Evolutionary conservation across 2,797 vertebrate species (phyloP).

Genomic region (Ctenosaura bakeri): DNA sequence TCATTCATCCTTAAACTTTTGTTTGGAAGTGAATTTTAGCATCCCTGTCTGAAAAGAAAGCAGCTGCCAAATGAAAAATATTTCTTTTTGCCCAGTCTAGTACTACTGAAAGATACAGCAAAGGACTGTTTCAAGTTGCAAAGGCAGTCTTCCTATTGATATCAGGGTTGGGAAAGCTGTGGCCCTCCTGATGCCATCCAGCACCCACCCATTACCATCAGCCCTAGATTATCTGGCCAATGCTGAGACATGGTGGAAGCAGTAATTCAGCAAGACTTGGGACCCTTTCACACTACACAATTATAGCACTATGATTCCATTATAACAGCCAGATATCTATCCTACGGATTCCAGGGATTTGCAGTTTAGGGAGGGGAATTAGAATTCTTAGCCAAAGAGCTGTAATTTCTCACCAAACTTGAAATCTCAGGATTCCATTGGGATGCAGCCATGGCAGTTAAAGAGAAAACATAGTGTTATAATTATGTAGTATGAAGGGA

Average conservation of each 20-base stretch:
- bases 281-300: too few relatives aligned
- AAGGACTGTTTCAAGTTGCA: neutral
- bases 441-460: too few relatives aligned
- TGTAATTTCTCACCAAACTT: too few relatives aligned
- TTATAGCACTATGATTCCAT: too few relatives aligned
- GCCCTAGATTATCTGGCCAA: neutral
- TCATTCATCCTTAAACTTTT: slow-evolving; percentile 19
- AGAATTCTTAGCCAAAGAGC: too few relatives aligned
- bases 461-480: too few relatives aligned
- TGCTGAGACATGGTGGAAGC: neutral
- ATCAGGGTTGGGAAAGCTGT: neutral
- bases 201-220: neutral
- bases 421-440: too few relatives aligned
- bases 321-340: too few relatives aligned
- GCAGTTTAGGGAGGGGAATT: too few relatives aligned
- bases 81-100: neutral
- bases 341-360: too few relatives aligned
- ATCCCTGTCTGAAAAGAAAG: slow-evolving; percentile 18
- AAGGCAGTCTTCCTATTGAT: neutral
- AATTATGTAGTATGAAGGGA: too few relatives aligned
- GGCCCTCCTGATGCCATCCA: neutral
- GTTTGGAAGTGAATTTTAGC: slow-evolving; percentile 11
- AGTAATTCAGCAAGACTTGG: too few relatives aligned
- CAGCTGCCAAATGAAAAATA: slow-evolving; percentile 33
- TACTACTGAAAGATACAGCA: neutral